phyloP scores from a whole-genome alignment of 2,888 invertebrate genomes.

The Eurois occulta region DNA sequence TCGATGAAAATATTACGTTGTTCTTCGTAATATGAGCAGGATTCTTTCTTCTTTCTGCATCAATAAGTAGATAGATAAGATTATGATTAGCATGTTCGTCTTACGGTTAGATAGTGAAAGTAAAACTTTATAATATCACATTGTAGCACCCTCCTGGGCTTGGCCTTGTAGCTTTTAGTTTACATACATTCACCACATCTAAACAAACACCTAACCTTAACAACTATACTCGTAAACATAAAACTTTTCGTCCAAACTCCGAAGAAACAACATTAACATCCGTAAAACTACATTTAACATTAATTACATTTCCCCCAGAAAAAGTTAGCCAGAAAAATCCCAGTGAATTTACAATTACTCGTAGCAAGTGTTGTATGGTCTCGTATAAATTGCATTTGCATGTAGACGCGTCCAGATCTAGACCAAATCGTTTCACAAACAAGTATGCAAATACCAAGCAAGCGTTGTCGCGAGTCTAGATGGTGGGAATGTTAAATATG shows the following conservation, averaged over 20 bases:
- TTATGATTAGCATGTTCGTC: not conserved
- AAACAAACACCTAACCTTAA: slow-evolving; percentile 9
- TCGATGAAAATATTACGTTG: slow-evolving; percentile 19
- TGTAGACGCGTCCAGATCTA: slow-evolving; percentile 81
- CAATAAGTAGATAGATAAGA: no score
- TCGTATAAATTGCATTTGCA: slow-evolving; percentile 79
- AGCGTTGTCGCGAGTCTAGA: slow-evolving; percentile 82
- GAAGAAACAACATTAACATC: slow-evolving; percentile 30
- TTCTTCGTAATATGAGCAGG: not conserved
- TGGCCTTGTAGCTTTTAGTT: slow-evolving; percentile 14
- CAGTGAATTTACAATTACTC: slow-evolving; percentile 65
- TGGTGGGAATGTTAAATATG: slow-evolving; percentile 86
- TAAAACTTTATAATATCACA: not conserved
- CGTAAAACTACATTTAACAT: slow-evolving; percentile 43
- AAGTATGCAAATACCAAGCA: slow-evolving; percentile 86
- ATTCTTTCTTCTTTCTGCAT: not conserved
- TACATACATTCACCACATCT: slow-evolving; percentile 1
- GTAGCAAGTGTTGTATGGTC: slow-evolving; percentile 64
- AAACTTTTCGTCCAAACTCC: slow-evolving; percentile 21
- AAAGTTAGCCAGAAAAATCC: slow-evolving; percentile 53
- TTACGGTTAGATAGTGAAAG: not conserved
- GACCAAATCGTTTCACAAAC: slow-evolving; percentile 86
- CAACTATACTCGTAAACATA: slow-evolving; percentile 4
- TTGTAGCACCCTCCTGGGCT: not conserved
- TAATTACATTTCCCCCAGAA: slow-evolving; percentile 54